Base-by-base conservation (phyloP, 2,888 invertebrate species). In the Erebia epiphron region DNA sequence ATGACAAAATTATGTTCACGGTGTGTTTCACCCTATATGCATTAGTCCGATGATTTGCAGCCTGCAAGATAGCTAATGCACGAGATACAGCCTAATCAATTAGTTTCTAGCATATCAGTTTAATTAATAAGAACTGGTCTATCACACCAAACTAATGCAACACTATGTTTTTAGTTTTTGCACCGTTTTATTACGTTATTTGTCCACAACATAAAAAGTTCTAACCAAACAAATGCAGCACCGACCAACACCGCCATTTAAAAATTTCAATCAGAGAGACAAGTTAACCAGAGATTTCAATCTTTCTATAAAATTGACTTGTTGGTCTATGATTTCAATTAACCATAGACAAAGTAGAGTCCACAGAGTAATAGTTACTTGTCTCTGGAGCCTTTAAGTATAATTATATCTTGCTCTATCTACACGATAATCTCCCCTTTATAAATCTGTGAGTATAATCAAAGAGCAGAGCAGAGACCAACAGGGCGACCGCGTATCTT, bases 1-100 rank as follows among this genome's bases (percentile, higher is more conserved):
- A 88, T 87, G 84, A 83, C 86, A 79, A 71, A 68, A 75, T 69
- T 68, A 74, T 67, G 65, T 78, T 77, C 74, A 77, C 71, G n/a
- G n/a, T n/a, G 73, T 76, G 71, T 75, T 64, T 60, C 64, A 67
- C 67, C 50, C 61, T 18, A 8, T 10, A 18, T 11, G 43, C 26
- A 9, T 62, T 49, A 16, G 10, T 41, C 16, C 61, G 61, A 14
- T 43, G 41, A 43, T 46, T 62, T 62, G 62, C 14, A 62, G 21
- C 13, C 16, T 61, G 18, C 16, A 61, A 61, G n/a, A n/a, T n/a
- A n/a, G 18, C 43, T 60, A 60, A 8, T 9, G 49, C 18, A 14
- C 21, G n/a, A 49, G 46, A 49, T 49, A 49, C 21, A 62, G 13
- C 49, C 9, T 21, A 49, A 46, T 62, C 49, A 21, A 18, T 62